These are phyloP conservation scores for Caradrina clavipalpis DNA, from an alignment of 2,888 invertebrate species.

Conservation along the genomic window DNA sequence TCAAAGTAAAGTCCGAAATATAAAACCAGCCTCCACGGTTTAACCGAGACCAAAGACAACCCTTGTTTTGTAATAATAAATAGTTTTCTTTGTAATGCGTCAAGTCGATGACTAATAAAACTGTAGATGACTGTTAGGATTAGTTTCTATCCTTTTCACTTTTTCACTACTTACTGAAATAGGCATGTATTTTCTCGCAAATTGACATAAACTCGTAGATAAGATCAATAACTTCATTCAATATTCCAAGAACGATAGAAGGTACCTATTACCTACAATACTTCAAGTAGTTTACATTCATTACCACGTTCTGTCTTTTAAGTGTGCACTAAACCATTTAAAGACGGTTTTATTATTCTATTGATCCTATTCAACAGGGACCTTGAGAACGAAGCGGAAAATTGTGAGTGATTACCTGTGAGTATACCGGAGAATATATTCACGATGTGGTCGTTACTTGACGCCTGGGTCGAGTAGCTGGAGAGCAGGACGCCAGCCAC, in stretches of 20 bases:
- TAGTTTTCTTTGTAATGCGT: slow-evolving; percentile 13
- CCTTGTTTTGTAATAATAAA: neutral
- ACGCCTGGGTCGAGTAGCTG: slow-evolving; percentile 86
- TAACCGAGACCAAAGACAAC: neutral
- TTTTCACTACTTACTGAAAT: neutral
- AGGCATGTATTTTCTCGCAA: neutral
- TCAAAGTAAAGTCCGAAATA: neutral
- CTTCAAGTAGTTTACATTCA: slow-evolving; percentile 35
- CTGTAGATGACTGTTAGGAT: slow-evolving; percentile 3
- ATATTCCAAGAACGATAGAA: slow-evolving; percentile 22
- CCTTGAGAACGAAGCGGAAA: slow-evolving; percentile 56
- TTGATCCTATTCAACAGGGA: slow-evolving; percentile 40
- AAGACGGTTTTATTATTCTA: slow-evolving; percentile 52
- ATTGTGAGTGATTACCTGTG: slow-evolving; percentile 81
- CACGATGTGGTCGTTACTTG: slow-evolving; percentile 85
- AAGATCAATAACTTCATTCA: slow-evolving; percentile 29
- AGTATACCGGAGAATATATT: slow-evolving; percentile 89
- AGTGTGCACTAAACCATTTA: slow-evolving; percentile 50
- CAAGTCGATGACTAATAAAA: slow-evolving; percentile 5
- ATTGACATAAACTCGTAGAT: neutral
- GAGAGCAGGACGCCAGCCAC: slow-evolving; percentile 91
- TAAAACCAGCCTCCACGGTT: neutral
- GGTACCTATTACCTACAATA: neutral
- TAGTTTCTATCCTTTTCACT: no score
- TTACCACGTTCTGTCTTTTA: slow-evolving; percentile 31